These are phyloP conservation scores for Lutjanus erythropterus DNA, from an alignment of 2,113 vertebrate genomes.

Conservation along the genomic window DNA sequence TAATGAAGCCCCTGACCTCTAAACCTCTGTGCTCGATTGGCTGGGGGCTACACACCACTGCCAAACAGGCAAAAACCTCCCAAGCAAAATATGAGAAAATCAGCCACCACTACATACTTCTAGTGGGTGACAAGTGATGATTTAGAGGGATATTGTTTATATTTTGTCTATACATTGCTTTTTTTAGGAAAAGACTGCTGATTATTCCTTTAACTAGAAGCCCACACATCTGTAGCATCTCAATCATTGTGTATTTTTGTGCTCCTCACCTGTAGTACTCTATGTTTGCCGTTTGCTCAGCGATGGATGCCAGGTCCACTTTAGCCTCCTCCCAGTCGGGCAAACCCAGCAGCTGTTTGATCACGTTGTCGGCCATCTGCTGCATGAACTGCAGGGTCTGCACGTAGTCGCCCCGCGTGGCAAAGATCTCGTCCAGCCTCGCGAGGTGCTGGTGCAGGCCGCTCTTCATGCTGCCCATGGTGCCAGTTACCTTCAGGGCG, in stretches of 20 bases:
- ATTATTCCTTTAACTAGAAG: not conserved
- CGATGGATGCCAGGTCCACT: constrained; percentile 84
- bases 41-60: too few relatives aligned
- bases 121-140: too few relatives aligned
- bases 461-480: constrained; percentile 86
- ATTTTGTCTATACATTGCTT: too few relatives aligned
- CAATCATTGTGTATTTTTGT: too few relatives aligned
- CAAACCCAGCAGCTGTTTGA: constrained; percentile 89
- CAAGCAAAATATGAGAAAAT: too few relatives aligned
- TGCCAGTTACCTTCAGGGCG: constrained; percentile 85
- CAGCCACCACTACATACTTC: too few relatives aligned
- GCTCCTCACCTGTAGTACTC: constrained; percentile 93
- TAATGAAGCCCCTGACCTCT: too few relatives aligned
- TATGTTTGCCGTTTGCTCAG: constrained; percentile 76
- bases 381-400: constrained; percentile 91
- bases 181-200: too few relatives aligned
- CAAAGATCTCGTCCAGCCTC: constrained; percentile 91
- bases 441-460: constrained; percentile 90
- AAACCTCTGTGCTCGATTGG: too few relatives aligned
- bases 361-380: constrained; percentile 88
- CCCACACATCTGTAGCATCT: not conserved
- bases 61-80: too few relatives aligned
- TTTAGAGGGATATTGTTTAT: too few relatives aligned
- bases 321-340: constrained; percentile 87
- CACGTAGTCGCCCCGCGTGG: constrained; percentile 88